Evolutionary conservation across 2,113 vertebrate genomes (phyloP), one percentile per base, ranked within the genome.

Genomic region (Erythrolamprus reginae): DNA sequence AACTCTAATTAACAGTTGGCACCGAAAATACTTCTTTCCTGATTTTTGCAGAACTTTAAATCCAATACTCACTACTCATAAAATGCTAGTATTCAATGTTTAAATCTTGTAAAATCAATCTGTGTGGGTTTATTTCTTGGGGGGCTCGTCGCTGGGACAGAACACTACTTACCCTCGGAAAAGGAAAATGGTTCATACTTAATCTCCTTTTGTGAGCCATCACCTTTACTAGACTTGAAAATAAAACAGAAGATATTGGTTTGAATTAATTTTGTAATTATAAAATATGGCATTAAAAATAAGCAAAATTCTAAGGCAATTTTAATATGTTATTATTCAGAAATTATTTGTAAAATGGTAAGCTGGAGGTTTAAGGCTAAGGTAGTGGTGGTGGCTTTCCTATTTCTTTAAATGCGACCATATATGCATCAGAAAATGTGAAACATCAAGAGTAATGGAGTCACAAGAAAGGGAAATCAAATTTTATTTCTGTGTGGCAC

Each of bases 151-250:
- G n/a, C n/a, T n/a, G n/a, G n/a, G n/a, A n/a, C n/a, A n/a, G n/a
- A n/a, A n/a, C n/a, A n/a, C n/a, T n/a, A n/a, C 98, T 96, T 96
- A 99, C 99, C 99, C 17, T 99, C 98, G 90, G 98, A 94, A 97
- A 99, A 99, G 23, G 98, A 98, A 96, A 98, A 99, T 3, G 98
- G 98, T 55, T 99, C 98, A 51, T 98, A 98, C 95, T 98, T 99
- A 87, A 97, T 96, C 95, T 98, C 98, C 94, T 98, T 99, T 70
- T 96, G 95, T 88, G 96, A 93, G 93, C 97, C 96, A 88, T 94
- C 96, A n/a, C 95, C 95, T 96, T 97, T 97, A 94, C 95, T 96
- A 94, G 94, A 95, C 97, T 97, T 13, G 87, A 89, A 58, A 90
- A 85, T 26, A 94, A 92, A 96, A 93, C 2, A 92, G 0, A 12